phyloP scores from a whole-genome alignment of 2,888 invertebrate genomes.

The Sturmia bella region DNA sequence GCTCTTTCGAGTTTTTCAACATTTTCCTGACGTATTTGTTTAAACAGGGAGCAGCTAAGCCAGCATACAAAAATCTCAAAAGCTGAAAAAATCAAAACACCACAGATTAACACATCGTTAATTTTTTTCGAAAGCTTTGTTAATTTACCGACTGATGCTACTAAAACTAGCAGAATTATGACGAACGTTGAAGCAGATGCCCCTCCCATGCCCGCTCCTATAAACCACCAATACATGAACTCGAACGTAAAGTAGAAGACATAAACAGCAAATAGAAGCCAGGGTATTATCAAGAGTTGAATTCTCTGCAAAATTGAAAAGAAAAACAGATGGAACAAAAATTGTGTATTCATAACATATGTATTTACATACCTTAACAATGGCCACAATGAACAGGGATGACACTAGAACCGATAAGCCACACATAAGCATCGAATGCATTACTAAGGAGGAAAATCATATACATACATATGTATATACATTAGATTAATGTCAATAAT shows the following conservation, averaged over 20 bases:
- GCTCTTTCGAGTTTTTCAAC: not conserved
- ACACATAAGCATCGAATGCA: not conserved
- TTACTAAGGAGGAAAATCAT: constrained; percentile 4
- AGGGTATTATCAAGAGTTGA: constrained; percentile 18
- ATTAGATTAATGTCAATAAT: too few species aligned
- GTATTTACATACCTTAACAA: constrained; percentile 8
- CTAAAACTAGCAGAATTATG: not conserved
- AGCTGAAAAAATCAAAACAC: not conserved
- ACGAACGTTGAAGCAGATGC: not conserved
- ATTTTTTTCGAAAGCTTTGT: not conserved
- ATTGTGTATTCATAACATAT: not conserved
- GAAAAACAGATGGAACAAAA: not conserved
- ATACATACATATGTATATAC: too few species aligned
- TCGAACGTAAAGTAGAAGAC: not conserved
- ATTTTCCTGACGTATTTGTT: constrained; percentile 18
- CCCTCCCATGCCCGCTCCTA: not conserved
- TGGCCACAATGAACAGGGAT: constrained; percentile 23
- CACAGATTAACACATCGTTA: not conserved
- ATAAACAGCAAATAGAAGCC: constrained; percentile 2
- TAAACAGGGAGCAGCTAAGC: constrained; percentile 19
- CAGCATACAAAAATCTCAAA: constrained; percentile 3
- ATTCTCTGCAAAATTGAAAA: constrained; percentile 9
- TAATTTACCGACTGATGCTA: not conserved
- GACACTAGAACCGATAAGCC: not conserved
- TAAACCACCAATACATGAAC: not conserved